A percentile compares a stretch with the other conserved stretches of the same genome.
Evolutionary conservation across 2,113 vertebrate species (phyloP).

Genomic region (Peromyscus californicus): DNA sequence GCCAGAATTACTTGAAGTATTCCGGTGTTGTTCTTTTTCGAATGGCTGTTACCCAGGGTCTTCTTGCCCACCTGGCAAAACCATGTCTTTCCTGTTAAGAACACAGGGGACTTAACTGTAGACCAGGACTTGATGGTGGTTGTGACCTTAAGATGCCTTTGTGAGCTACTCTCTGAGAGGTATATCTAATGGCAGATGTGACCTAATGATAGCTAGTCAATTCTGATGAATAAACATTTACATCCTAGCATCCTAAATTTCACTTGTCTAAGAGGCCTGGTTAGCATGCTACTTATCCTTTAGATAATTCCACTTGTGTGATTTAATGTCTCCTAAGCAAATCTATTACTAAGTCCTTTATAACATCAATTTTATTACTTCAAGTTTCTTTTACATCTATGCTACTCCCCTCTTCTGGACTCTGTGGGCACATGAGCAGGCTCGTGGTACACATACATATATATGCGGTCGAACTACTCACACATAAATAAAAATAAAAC

Average conservation of each 20-base stretch:
- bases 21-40: not conserved
- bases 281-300: not conserved
- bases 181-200: not conserved
- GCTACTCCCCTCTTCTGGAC: too few relatives aligned
- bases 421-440: too few relatives aligned
- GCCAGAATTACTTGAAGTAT: not conserved
- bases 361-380: not conserved
- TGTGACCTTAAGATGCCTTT: not conserved
- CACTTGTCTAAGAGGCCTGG: not conserved
- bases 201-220: not conserved
- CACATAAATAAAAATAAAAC: too few relatives aligned
- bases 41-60: not conserved
- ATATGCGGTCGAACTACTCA: too few relatives aligned
- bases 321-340: not conserved
- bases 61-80: not conserved
- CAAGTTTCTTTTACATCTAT: too few relatives aligned
- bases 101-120: not conserved
- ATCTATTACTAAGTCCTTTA: not conserved
- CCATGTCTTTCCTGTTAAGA: not conserved
- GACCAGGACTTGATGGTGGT: not conserved
- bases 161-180: not conserved
- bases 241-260: not conserved
- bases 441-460: too few relatives aligned
- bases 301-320: not conserved
- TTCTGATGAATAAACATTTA: not conserved